Percentiles rank a stretch among this genome's conserved stretches.
phyloP scores from a whole-genome alignment of 2,888 invertebrate species.

The Lycia hirtaria region DNA sequence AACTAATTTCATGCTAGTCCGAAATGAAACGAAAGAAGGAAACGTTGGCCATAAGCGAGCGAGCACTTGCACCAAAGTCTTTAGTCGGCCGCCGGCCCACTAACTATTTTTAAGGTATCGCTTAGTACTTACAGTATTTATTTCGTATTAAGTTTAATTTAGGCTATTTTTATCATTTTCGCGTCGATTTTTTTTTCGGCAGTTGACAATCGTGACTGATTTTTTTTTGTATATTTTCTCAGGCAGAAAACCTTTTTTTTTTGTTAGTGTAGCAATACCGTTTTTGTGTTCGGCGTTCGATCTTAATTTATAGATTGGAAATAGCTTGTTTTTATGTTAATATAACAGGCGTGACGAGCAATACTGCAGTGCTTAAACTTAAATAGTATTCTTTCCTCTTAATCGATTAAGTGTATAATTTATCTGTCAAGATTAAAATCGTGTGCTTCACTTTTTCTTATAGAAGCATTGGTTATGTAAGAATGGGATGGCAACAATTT shows the following conservation, averaged over 20 bases:
- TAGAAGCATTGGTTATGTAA: too few relatives aligned
- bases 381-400: conserved; percentile 1
- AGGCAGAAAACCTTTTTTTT: conserved; percentile 34
- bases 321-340: conserved; percentile 13
- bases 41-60: conserved; percentile 76
- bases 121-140: conserved; percentile 85
- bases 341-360: background rate
- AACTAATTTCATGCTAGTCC: conserved; percentile 84
- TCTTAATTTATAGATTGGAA: conserved; percentile 17
- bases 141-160: conserved; percentile 72
- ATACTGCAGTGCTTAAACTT: background rate
- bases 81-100: conserved; percentile 57
- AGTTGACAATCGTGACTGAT: conserved; percentile 67
- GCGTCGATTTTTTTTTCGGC: conserved; percentile 55
- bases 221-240: conserved; percentile 50
- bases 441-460: too few relatives aligned
- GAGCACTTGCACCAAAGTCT: conserved; percentile 77
- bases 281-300: conserved; percentile 8
- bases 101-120: conserved; percentile 53
- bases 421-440: too few relatives aligned
- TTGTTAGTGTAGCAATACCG: conserved; percentile 22
- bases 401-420: too few relatives aligned
- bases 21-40: conserved; percentile 78
- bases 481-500: too few relatives aligned
- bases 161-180: conserved; percentile 57